Conservation (phyloP, 1,140 invertebrate genomes). For the Drosophila guanche region DNA sequence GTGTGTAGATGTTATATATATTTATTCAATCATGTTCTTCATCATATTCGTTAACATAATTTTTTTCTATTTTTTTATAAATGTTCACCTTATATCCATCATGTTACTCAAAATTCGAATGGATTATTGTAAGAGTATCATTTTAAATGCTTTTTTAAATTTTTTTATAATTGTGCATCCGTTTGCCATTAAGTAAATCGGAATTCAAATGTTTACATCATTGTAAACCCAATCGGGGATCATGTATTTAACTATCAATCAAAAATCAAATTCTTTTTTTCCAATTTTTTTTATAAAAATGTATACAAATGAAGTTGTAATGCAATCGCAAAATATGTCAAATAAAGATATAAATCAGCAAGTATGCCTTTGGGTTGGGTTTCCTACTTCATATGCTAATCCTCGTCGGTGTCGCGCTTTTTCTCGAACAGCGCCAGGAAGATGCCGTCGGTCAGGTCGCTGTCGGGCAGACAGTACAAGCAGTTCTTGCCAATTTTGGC, state of each 20-base stretch:
- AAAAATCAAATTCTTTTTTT: constrained; percentile 3
- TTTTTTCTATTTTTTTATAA: constrained; percentile 10
- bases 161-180: constrained; percentile 26
- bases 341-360: constrained; percentile 53
- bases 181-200: too few relatives aligned
- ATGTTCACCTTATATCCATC: not conserved
- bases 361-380: not conserved
- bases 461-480: constrained; percentile 89
- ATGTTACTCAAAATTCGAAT: constrained; percentile 7
- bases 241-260: too few relatives aligned
- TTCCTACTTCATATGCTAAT: not conserved
- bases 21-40: constrained; percentile 47
- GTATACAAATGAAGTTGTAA: constrained; percentile 37
- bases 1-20: constrained; percentile 50
- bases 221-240: too few relatives aligned
- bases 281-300: constrained; percentile 23
- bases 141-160: constrained; percentile 34
- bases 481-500: constrained; percentile 88
- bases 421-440: constrained; percentile 95
- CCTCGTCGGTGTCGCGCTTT: constrained; percentile 72
- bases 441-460: constrained; percentile 95
- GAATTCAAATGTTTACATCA: too few relatives aligned
- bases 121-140: constrained; percentile 13
- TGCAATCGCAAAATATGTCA: constrained; percentile 15
- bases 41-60: not conserved